Conservation (phyloP, 2,888 invertebrate genomes). For the Dasysyrphus albostriatus region DNA sequence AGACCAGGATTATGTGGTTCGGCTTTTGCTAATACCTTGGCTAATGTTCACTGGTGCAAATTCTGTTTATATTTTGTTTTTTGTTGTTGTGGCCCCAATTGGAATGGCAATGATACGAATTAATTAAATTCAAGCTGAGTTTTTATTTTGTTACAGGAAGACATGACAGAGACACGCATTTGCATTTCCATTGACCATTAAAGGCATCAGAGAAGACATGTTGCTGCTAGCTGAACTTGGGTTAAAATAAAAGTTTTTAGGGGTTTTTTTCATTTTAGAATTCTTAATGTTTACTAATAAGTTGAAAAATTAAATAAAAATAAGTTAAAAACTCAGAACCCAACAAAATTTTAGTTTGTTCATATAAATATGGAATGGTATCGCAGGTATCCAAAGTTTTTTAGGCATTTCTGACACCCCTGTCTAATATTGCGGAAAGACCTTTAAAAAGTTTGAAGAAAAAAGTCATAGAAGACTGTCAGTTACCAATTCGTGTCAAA, state of each 20-base stretch:
- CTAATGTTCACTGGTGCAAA: conserved; percentile 46
- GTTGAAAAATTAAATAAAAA: too few relatives aligned
- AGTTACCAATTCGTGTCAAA: too few relatives aligned
- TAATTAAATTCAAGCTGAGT: conserved; percentile 71
- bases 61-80: conserved; percentile 13
- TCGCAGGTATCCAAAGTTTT: too few relatives aligned
- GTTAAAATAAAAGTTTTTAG: background rate
- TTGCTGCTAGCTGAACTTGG: conserved; percentile 52
- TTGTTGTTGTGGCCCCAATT: conserved; percentile 61
- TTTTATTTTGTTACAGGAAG: conserved; percentile 22
- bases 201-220: background rate
- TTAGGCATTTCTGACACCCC: too few relatives aligned
- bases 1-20: conserved; percentile 44
- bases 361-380: too few relatives aligned
- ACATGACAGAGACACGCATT: conserved; percentile 67
- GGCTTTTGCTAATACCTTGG: conserved; percentile 48
- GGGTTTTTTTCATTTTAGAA: too few relatives aligned
- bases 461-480: too few relatives aligned
- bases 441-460: too few relatives aligned
- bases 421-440: too few relatives aligned
- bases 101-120: conserved; percentile 63
- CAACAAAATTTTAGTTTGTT: too few relatives aligned
- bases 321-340: too few relatives aligned
- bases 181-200: conserved; percentile 32
- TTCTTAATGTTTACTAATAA: too few relatives aligned